These are phyloP conservation scores for Drosophila limbata DNA, from an alignment of 2,888 invertebrate genomes.

Conservation along the genomic window DNA sequence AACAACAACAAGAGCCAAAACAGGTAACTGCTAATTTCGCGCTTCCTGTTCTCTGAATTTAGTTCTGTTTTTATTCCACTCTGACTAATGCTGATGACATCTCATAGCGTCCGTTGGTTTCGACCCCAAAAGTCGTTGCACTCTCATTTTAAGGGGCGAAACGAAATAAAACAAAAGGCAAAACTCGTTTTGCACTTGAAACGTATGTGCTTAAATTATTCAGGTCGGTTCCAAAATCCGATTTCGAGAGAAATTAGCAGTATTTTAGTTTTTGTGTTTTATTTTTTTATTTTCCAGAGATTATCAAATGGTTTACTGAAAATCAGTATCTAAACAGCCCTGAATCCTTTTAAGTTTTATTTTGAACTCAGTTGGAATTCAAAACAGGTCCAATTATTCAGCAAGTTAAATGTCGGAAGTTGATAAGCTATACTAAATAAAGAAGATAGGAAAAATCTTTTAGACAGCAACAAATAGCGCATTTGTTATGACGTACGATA, in stretches of 20 bases:
- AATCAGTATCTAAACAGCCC: background rate
- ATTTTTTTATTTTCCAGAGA: background rate
- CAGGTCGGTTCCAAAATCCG: background rate
- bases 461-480: constrained; percentile 26
- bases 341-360: background rate
- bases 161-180: constrained; percentile 17
- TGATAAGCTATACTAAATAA: constrained; percentile 37
- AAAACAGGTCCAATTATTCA: background rate
- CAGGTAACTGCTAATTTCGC: constrained; percentile 40
- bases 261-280: background rate
- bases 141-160: constrained; percentile 43
- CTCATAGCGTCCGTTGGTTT: constrained; percentile 23
- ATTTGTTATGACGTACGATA: constrained; percentile 38
- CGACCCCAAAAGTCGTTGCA: constrained; percentile 63
- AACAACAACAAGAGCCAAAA: constrained; percentile 14
- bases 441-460: constrained; percentile 1
- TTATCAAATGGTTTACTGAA: too few relatives aligned
- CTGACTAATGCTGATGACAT: constrained; percentile 62
- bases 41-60: constrained; percentile 50
- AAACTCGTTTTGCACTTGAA: constrained; percentile 52
- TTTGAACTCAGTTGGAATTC: background rate
- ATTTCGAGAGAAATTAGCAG: background rate
- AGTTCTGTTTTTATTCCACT: constrained; percentile 4
- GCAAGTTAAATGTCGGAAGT: constrained; percentile 8
- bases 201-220: background rate